Percentiles rank a stretch among this genome's conserved stretches.
These are phyloP conservation scores for Ichneumoninae sp. DNA, from an alignment of 2,888 invertebrate genomes.

Conservation along the genomic window DNA sequence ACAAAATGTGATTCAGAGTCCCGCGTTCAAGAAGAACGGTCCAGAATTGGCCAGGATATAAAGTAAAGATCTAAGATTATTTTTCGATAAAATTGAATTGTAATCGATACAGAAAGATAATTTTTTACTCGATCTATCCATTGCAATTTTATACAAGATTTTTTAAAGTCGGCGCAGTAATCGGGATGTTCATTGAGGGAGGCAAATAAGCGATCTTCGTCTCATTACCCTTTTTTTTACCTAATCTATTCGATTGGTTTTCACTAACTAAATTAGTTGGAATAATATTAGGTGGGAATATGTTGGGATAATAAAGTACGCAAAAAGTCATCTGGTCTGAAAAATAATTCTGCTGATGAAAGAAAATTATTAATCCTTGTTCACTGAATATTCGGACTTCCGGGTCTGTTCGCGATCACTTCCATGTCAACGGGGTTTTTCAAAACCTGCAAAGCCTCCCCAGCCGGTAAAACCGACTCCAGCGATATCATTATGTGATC, in stretches of 20 bases:
- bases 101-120: too few species aligned
- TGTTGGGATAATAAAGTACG: not conserved
- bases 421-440: slow-evolving; percentile 62
- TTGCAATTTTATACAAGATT: not conserved
- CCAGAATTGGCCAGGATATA: not conserved
- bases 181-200: not conserved
- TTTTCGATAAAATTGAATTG: not conserved
- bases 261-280: not conserved
- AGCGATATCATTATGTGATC: slow-evolving; percentile 71
- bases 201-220: not conserved
- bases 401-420: slow-evolving; percentile 48
- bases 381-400: slow-evolving; percentile 41
- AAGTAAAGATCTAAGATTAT: not conserved
- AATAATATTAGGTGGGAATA: not conserved
- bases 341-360: not conserved
- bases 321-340: not conserved
- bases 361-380: slow-evolving; percentile 3
- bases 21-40: not conserved
- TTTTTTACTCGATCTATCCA: not conserved
- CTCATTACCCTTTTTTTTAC: not conserved
- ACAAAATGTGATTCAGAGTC: not conserved
- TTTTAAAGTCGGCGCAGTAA: not conserved
- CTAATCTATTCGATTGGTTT: not conserved
- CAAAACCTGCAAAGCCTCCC: slow-evolving; percentile 62
- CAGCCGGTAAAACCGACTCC: slow-evolving; percentile 69